Evolutionary conservation across 2,888 invertebrate genomes (phyloP).

Genomic region (Cantharis rustica): DNA sequence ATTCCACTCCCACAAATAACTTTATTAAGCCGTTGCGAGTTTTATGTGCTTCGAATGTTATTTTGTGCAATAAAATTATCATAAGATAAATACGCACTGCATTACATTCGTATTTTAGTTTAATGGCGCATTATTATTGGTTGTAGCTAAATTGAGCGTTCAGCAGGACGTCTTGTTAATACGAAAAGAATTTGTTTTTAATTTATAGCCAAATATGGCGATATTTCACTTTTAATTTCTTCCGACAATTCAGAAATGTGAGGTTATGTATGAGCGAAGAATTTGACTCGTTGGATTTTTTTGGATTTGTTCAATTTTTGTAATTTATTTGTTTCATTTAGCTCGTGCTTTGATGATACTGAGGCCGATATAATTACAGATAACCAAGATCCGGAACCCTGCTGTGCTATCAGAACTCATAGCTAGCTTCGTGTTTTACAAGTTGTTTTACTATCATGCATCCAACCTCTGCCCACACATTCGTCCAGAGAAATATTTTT

Average conservation of each 20-base stretch:
- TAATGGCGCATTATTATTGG: background rate
- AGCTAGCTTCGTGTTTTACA: slow-evolving; percentile 30
- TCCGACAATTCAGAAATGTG: background rate
- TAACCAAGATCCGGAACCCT: slow-evolving; percentile 35
- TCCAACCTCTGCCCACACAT: slow-evolving; percentile 24
- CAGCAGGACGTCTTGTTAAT: background rate
- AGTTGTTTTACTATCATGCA: slow-evolving; percentile 31
- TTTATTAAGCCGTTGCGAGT: background rate
- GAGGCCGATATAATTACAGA: slow-evolving; percentile 37
- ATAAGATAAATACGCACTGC: background rate
- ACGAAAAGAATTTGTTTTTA: background rate
- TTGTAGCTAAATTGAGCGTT: background rate
- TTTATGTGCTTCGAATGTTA: background rate
- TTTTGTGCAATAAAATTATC: background rate
- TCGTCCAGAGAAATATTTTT: slow-evolving; percentile 15
- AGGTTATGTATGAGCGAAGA: background rate
- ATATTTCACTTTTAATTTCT: background rate
- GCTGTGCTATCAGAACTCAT: slow-evolving; percentile 36
- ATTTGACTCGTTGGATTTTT: background rate
- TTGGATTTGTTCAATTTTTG: background rate
- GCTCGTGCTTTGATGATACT: slow-evolving; percentile 25
- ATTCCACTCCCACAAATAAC: background rate
- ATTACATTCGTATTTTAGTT: background rate
- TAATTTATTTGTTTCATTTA: background rate
- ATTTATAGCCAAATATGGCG: background rate